These are phyloP conservation scores for Tamias sibiricus DNA, from an alignment of 2,113 vertebrate species.

Conservation along the genomic window DNA sequence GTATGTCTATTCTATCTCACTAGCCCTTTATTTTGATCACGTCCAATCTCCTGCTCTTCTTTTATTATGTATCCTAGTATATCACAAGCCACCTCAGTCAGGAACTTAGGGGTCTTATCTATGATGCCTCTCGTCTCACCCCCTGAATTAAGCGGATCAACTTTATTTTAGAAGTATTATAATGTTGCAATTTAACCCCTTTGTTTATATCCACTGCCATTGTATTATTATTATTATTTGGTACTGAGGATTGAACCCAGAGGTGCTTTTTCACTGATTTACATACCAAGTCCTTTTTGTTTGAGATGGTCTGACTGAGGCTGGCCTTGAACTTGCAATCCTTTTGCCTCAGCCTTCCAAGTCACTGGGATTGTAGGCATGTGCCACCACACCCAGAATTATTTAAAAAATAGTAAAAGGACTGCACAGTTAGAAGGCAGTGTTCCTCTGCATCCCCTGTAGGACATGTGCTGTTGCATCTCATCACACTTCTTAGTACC, in stretches of 20 bases:
- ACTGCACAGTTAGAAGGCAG: neutral
- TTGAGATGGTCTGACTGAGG: too few species aligned
- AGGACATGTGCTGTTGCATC: too few species aligned
- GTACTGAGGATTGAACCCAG: too few species aligned
- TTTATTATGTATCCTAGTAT: neutral
- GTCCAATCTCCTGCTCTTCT: neutral
- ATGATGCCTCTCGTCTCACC: neutral
- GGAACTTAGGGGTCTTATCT: neutral
- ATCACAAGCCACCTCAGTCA: neutral
- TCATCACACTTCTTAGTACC: neutral
- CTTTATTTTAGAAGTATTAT: slow-evolving; percentile 4
- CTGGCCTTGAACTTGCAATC: too few species aligned
- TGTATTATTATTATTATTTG: neutral
- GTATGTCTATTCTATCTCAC: neutral
- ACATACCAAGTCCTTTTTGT: too few species aligned
- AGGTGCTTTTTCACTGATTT: too few species aligned
- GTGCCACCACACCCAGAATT: neutral
- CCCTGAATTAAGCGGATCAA: neutral
- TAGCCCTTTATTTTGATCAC: neutral
- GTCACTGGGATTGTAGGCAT: too few species aligned
- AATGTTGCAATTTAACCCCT: neutral
- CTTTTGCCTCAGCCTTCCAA: too few species aligned
- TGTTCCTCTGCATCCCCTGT: neutral
- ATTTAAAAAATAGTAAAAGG: neutral
- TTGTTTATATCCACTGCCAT: neutral